Percentiles rank a stretch among this genome's conserved stretches.
phyloP scores from a whole-genome alignment of 2,113 vertebrate genomes.

The Bombycilla garrulus region DNA sequence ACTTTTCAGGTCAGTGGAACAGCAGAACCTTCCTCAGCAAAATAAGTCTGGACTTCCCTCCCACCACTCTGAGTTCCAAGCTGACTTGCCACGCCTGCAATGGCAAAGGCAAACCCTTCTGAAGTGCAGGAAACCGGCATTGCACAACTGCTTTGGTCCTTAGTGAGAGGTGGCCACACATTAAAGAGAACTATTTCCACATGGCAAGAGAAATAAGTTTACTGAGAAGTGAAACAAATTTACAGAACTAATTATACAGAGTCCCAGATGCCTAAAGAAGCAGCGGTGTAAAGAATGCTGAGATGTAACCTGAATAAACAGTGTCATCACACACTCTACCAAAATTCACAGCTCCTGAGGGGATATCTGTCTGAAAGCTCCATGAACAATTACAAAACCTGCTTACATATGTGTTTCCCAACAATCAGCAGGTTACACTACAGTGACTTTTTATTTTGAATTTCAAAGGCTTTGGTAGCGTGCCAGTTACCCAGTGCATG shows the following conservation, averaged over 20 bases:
- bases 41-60: not conserved
- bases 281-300: not conserved
- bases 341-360: not conserved
- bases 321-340: not conserved
- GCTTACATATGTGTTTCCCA: not conserved
- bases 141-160: not conserved
- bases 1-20: not conserved
- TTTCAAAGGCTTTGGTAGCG: not conserved
- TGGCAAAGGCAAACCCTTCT: not conserved
- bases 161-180: not conserved
- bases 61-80: not conserved
- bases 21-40: not conserved
- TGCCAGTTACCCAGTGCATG: not conserved
- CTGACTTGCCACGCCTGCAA: not conserved
- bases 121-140: not conserved
- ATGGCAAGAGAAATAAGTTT: not conserved
- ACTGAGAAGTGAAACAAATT: not conserved
- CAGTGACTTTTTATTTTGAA: not conserved
- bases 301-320: constrained; percentile 4
- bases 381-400: not conserved
- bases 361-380: not conserved
- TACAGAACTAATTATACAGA: not conserved
- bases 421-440: not conserved
- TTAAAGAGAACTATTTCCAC: not conserved
- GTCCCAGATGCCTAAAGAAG: not conserved